Conservation (phyloP, 1,140 invertebrate species). For the Drosophila bocki region DNA sequence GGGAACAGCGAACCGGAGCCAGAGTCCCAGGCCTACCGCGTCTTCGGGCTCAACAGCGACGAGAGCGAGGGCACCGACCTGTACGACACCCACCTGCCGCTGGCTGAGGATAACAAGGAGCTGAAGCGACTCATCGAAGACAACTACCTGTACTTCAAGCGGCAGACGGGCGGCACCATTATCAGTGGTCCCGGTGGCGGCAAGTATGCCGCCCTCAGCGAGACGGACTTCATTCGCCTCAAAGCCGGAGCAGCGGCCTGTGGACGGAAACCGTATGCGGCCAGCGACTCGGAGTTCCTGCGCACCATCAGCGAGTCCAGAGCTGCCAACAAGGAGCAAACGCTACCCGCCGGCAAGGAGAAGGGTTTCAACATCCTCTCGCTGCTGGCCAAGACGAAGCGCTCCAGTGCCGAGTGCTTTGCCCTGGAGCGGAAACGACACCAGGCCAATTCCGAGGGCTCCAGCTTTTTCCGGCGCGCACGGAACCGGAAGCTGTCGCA, state of each 20-base stretch:
- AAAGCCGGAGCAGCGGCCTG: slow-evolving; percentile 58
- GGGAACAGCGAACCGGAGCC: slow-evolving; percentile 67
- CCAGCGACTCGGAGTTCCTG: slow-evolving; percentile 83
- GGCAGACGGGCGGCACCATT: slow-evolving; percentile 59
- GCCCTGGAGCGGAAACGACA: slow-evolving; percentile 76
- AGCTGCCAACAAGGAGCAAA: slow-evolving; percentile 27
- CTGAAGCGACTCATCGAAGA: slow-evolving; percentile 84
- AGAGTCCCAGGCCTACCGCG: slow-evolving; percentile 65
- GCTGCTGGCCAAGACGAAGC: slow-evolving; percentile 75
- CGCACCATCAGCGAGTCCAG: slow-evolving; percentile 62
- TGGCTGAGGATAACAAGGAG: slow-evolving; percentile 84
- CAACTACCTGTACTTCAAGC: slow-evolving; percentile 83
- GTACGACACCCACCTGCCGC: slow-evolving; percentile 74
- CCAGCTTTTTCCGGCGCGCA: slow-evolving; percentile 72
- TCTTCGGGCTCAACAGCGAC: slow-evolving; percentile 77
- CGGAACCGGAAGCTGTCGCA: slow-evolving; percentile 81
- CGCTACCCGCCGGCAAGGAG: slow-evolving; percentile 52
- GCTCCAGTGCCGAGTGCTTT: slow-evolving; percentile 78
- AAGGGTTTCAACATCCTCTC: slow-evolving; percentile 78
- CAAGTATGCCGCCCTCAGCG: slow-evolving; percentile 76
- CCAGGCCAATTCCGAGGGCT: slow-evolving; percentile 75
- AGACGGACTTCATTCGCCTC: slow-evolving; percentile 81
- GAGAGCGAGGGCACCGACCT: slow-evolving; percentile 79
- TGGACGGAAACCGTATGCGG: slow-evolving; percentile 63
- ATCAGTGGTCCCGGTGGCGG: slow-evolving; percentile 19